Base-by-base conservation (phyloP, 53 echinoderm and acorn worm genomes). In the Arbacia lixula region DNA sequence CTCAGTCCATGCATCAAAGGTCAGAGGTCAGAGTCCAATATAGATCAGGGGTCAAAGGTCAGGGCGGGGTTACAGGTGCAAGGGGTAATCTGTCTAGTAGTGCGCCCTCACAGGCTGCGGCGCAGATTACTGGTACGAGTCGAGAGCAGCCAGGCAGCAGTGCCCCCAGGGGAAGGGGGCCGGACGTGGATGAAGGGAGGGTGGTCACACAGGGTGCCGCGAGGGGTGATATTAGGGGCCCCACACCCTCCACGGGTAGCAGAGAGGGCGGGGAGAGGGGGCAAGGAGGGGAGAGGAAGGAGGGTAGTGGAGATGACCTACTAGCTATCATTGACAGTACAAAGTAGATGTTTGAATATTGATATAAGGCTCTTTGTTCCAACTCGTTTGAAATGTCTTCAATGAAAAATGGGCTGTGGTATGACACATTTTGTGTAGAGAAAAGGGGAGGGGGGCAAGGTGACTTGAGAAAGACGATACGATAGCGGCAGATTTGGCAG, bases 221-320 rank as follows among this genome's bases (percentile, higher is more conserved):
- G 24, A 21, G 14, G 20, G 50, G 6, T 71, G 46, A 14, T 8
- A 46, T 8, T 8, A 46, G 46, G 8, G 8, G 46, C 14, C 8
- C 46, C 46, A 14, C 14, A 46, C 8, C 14, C 14, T 8, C 8
- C 14, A 8, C 8, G 14, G 46, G 46, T 46, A 8, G 46, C 8
- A 46, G 46, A 10, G 8, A 46, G 46, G 46, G 46, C 14, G 8
- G 14, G 14, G 46, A 14, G 14, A 8, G 14, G 46, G 46, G 46
- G 8, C 46, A 46, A 46, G 46, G 46, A 46, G 11, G 41, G 1
- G 49, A 50, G 46, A 16, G 46, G 31, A 19, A 5, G 10, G 28
- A 71, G 50, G 49, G 71, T 26, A 49, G 25, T 14, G 71, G 71
- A 2, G 71, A 71, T 4, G 71, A 71, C 30, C 49, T 71, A 39